Evolutionary conservation across 2,888 invertebrate genomes (phyloP).

Genomic region (Catocala nupta): DNA sequence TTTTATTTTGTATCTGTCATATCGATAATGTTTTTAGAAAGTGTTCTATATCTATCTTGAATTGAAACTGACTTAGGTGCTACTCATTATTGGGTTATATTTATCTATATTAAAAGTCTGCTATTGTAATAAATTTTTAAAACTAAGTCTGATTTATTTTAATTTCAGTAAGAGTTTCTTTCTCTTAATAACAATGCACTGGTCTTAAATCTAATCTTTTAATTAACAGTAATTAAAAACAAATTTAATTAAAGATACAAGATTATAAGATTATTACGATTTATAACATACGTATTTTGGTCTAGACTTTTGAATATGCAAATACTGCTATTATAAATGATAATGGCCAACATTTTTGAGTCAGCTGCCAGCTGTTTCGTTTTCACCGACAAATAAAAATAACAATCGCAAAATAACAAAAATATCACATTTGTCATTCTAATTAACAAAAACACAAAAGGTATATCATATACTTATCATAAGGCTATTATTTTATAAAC

Average conservation of each 20-base stretch:
- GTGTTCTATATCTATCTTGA: neutral
- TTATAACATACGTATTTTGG: neutral
- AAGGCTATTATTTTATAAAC: constrained; percentile 1
- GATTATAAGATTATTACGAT: neutral
- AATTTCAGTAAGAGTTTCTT: too few species aligned
- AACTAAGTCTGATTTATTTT: too few species aligned
- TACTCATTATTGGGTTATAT: neutral
- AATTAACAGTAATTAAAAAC: too few species aligned
- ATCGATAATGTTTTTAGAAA: neutral
- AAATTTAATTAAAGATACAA: too few species aligned
- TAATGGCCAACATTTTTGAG: constrained; percentile 24
- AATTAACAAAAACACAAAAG: constrained; percentile 51
- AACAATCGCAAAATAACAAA: constrained; percentile 41
- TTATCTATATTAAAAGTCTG: too few species aligned
- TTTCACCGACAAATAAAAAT: constrained; percentile 38
- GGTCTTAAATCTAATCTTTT: too few species aligned
- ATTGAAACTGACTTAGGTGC: neutral
- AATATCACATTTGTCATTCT: constrained; percentile 53
- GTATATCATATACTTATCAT: constrained; percentile 29
- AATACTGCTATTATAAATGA: constrained; percentile 14
- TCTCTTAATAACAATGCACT: too few species aligned
- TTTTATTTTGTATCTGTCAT: neutral
- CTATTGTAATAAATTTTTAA: too few species aligned
- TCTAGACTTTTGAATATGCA: constrained; percentile 15
- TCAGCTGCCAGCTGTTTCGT: constrained; percentile 39